Evolutionary conservation across 2,797 vertebrate genomes (phyloP).

Genomic region (Notoglanidium macrostoma): DNA sequence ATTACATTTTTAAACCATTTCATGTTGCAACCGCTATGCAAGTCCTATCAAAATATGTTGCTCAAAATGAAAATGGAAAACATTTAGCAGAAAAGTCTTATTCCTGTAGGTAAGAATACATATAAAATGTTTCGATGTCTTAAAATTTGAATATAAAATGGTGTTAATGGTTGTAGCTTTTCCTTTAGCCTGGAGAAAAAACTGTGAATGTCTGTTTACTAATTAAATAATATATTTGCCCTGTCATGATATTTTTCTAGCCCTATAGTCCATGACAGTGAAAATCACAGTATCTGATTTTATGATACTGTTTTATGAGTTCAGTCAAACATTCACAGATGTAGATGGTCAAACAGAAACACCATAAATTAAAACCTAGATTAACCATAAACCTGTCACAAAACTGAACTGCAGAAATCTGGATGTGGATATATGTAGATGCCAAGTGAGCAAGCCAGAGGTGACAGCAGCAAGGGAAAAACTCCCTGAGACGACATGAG

Average conservation of each 20-base stretch:
- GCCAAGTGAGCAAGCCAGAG: no score
- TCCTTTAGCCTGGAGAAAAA: neutral
- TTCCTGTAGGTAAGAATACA: neutral
- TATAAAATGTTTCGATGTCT: neutral
- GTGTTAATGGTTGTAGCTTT: neutral
- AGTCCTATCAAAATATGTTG: neutral
- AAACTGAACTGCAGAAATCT: neutral
- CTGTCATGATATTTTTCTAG: neutral
- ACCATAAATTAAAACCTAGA: no score
- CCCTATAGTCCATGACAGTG: neutral
- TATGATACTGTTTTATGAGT: neutral
- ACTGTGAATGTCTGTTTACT: neutral
- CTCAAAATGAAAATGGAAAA: neutral
- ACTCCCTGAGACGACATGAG: neutral
- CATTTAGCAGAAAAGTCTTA: neutral
- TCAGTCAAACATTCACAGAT: neutral
- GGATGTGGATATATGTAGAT: neutral
- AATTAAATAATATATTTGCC: neutral
- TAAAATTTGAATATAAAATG: neutral
- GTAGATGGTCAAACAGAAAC: no score
- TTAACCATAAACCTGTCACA: neutral
- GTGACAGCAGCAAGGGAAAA: no score
- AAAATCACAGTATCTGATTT: neutral
- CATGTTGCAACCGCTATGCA: neutral
- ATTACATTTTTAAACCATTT: neutral